Evolutionary conservation across 1,140 invertebrate species (phyloP).

Genomic region (Leptinotarsa texana): DNA sequence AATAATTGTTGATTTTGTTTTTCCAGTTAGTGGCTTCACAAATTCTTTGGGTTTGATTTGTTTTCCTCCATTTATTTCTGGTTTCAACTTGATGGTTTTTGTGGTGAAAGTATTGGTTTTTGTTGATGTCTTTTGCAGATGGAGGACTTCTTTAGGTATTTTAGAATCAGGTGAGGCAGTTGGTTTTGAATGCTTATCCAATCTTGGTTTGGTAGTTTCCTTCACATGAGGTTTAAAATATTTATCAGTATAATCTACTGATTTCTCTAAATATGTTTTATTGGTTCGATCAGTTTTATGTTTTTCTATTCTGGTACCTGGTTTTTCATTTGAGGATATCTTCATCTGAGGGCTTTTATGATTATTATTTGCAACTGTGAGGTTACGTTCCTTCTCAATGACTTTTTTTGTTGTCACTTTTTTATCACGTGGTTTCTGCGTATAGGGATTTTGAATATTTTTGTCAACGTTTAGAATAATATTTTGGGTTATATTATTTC

Average conservation of each 20-base stretch:
- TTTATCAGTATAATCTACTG: slow-evolving; percentile 34
- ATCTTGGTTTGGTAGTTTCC: slow-evolving; percentile 26
- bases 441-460: neutral
- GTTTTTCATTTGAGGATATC: neutral
- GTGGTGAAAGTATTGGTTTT: neutral
- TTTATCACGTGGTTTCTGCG: slow-evolving; percentile 15
- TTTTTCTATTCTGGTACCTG: slow-evolving; percentile 2
- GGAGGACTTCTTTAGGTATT: neutral
- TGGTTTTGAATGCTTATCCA: slow-evolving; percentile 28
- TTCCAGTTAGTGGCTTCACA: neutral
- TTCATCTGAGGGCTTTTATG: neutral
- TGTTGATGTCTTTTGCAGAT: too few species aligned
- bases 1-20: neutral
- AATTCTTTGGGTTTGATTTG: neutral
- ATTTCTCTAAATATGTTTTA: neutral
- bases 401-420: slow-evolving; percentile 35
- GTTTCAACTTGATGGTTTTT: neutral
- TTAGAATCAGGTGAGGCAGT: neutral
- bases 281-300: neutral
- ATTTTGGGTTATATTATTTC: slow-evolving; percentile 22
- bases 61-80: neutral
- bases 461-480: neutral
- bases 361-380: neutral
- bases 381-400: slow-evolving; percentile 31
- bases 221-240: slow-evolving; percentile 34